These are phyloP conservation scores for Smutsia gigantea DNA, from an alignment of 2,797 vertebrate species.

Conservation along the genomic window DNA sequence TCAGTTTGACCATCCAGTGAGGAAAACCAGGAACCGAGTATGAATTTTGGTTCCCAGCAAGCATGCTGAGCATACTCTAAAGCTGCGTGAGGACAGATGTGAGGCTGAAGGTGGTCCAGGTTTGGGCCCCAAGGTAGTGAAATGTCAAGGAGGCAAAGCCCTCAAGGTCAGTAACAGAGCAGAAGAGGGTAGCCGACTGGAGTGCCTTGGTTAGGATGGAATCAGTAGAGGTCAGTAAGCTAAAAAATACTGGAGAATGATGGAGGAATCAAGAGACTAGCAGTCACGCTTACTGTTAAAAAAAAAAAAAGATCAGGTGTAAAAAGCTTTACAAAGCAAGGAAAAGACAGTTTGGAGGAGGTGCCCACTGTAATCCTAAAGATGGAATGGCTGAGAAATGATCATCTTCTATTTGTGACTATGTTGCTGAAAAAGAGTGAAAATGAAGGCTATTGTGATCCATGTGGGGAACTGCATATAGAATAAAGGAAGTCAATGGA, in stretches of 20 bases:
- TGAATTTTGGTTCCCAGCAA: neutral
- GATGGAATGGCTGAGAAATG: neutral
- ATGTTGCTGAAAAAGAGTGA: neutral
- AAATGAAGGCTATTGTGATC: neutral
- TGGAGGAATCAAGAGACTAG: neutral
- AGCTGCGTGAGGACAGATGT: neutral
- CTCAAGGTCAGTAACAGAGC: neutral
- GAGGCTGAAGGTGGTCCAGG: neutral
- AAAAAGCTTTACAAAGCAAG: neutral
- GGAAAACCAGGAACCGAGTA: neutral
- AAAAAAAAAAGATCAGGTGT: neutral
- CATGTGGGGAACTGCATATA: neutral
- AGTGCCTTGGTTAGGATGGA: neutral
- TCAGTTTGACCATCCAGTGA: neutral
- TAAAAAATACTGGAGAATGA: neutral
- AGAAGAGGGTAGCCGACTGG: neutral
- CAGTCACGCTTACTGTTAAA: neutral
- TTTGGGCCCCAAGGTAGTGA: neutral
- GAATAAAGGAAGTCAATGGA: neutral
- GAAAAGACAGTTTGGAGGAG: neutral
- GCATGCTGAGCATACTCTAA: neutral
- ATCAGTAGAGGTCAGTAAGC: neutral
- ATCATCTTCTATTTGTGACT: neutral
- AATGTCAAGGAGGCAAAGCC: neutral
- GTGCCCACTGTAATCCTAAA: neutral